Percentiles rank a stretch among this genome's conserved stretches.
These are phyloP conservation scores for Odontesthes bonariensis DNA, from an alignment of 2,113 vertebrate species.

Conservation along the genomic window DNA sequence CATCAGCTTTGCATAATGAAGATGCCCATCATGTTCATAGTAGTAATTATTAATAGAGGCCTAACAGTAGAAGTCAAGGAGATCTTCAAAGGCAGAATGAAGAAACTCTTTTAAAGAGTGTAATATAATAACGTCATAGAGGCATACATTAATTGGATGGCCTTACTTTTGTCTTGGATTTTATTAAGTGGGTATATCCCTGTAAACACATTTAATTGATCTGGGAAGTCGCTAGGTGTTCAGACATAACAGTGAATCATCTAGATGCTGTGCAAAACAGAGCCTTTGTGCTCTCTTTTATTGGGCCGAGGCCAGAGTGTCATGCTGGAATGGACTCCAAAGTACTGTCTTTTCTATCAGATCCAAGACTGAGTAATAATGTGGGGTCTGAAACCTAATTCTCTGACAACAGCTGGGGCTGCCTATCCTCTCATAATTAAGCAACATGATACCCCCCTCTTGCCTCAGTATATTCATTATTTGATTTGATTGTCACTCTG, in stretches of 20 bases:
- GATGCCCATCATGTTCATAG: slow-evolving; percentile 56
- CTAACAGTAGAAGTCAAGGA: slow-evolving; percentile 14
- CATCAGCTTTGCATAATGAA: slow-evolving; percentile 61
- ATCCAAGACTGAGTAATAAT: slow-evolving; percentile 54
- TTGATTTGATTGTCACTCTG: slow-evolving; percentile 39
- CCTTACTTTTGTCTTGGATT: slow-evolving; percentile 38
- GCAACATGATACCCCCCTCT: slow-evolving; percentile 28
- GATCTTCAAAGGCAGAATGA: slow-evolving; percentile 29
- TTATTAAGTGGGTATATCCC: slow-evolving; percentile 60
- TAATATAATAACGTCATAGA: slow-evolving; percentile 40
- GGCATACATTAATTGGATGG: slow-evolving; percentile 45
- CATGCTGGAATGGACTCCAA: slow-evolving; percentile 55
- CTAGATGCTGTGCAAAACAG: slow-evolving; percentile 48
- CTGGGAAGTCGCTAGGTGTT: slow-evolving; percentile 58
- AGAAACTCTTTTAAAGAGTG: slow-evolving; percentile 35
- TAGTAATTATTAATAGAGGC: slow-evolving; percentile 26
- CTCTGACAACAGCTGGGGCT: slow-evolving; percentile 70
- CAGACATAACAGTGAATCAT: slow-evolving; percentile 51
- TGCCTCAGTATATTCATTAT: slow-evolving; percentile 18
- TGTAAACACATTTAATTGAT: slow-evolving; percentile 75
- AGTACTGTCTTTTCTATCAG: slow-evolving; percentile 62
- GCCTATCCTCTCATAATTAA: slow-evolving; percentile 61
- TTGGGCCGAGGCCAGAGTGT: slow-evolving; percentile 58
- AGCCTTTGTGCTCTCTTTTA: slow-evolving; percentile 47
- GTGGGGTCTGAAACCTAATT: slow-evolving; percentile 68